A percentile compares a stretch with the other conserved stretches of the same genome.
phyloP scores from a whole-genome alignment of 1,140 invertebrate genomes.

The Zaprionus africanus region DNA sequence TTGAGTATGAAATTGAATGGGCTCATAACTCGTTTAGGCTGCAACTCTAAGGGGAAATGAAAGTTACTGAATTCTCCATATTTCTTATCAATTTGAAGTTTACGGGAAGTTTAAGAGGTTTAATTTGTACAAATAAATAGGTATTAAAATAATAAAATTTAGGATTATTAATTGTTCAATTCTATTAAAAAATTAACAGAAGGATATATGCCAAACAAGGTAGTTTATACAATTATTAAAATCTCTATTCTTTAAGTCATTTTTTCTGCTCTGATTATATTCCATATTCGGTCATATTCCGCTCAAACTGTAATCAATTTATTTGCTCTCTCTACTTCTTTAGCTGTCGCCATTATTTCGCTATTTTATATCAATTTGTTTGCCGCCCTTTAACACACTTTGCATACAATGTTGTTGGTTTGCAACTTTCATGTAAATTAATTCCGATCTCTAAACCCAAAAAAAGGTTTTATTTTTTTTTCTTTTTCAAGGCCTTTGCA shows the following conservation, averaged over 20 bases:
- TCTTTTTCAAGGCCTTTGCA: slow-evolving; percentile 30
- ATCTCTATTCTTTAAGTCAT: background rate
- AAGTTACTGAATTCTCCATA: background rate
- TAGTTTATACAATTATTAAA: background rate
- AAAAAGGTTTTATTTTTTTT: slow-evolving; percentile 15
- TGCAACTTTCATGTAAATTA: background rate
- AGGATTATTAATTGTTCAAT: background rate
- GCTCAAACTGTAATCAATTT: background rate
- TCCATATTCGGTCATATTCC: background rate
- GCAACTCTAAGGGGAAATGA: background rate
- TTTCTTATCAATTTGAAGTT: background rate
- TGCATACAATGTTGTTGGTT: too few relatives aligned
- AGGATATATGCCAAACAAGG: background rate
- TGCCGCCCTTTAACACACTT: background rate
- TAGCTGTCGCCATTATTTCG: background rate
- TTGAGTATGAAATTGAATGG: slow-evolving; percentile 7
- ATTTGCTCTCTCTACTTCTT: background rate
- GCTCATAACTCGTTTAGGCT: background rate
- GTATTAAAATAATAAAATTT: background rate
- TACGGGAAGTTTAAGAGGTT: background rate
- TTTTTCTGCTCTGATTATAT: background rate
- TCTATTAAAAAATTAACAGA: background rate
- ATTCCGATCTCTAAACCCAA: slow-evolving; percentile 2
- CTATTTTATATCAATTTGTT: background rate
- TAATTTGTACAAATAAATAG: background rate